A percentile compares a stretch with the other conserved stretches of the same genome.
phyloP scores from a whole-genome alignment of 2,888 invertebrate genomes.

The Pyrrhia umbra region DNA sequence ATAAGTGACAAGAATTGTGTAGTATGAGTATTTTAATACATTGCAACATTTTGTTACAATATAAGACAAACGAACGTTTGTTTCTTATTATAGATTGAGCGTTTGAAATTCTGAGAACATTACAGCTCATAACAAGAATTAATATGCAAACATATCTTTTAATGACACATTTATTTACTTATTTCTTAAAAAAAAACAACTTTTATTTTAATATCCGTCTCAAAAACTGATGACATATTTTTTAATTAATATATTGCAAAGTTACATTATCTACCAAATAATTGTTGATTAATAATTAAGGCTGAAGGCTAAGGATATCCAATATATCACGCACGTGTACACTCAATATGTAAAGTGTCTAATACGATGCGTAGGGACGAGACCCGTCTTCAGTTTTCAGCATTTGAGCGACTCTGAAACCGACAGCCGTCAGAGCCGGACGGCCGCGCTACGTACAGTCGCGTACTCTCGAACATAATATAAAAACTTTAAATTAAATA shows the following conservation, averaged over 20 bases:
- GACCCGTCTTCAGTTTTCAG: slow-evolving; percentile 67
- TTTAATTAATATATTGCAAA: neutral
- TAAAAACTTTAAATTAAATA: slow-evolving; percentile 19
- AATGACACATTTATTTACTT: no score
- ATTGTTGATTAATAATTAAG: neutral
- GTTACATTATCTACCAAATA: neutral
- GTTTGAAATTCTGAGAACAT: no score
- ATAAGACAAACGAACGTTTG: no score
- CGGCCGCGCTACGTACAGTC: slow-evolving; percentile 56
- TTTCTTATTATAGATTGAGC: no score
- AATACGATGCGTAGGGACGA: slow-evolving; percentile 42
- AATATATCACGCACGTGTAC: slow-evolving; percentile 24
- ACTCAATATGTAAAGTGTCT: slow-evolving; percentile 36
- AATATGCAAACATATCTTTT: no score
- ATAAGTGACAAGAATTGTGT: no score
- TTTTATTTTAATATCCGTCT: no score
- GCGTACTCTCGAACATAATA: slow-evolving; percentile 36
- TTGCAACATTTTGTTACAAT: no score
- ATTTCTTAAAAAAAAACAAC: no score
- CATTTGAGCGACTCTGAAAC: slow-evolving; percentile 63
- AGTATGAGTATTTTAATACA: no score
- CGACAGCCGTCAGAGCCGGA: slow-evolving; percentile 68
- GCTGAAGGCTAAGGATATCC: neutral
- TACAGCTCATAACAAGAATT: no score
- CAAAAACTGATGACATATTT: no score